These are phyloP conservation scores for Anoplolepis gracilipes DNA, from an alignment of 1,140 invertebrate genomes.

Conservation along the genomic window DNA sequence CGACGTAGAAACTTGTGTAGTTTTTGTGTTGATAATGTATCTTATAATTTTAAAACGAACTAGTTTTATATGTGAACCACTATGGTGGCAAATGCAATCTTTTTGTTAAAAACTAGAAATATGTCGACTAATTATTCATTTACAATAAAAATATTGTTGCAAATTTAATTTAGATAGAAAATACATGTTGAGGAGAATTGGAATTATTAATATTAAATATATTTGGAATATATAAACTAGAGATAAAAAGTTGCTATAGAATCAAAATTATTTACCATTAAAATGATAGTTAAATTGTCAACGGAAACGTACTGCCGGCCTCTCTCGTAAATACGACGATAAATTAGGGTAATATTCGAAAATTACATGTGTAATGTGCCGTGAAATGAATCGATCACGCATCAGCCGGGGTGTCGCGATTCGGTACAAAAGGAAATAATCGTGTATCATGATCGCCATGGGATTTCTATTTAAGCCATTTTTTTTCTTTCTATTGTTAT, in stretches of 20 bases:
- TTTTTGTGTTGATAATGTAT: neutral
- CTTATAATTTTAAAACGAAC: neutral
- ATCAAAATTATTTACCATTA: neutral
- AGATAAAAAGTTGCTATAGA: neutral
- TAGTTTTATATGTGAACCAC: neutral
- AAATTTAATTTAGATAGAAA: constrained; percentile 9
- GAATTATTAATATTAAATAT: neutral
- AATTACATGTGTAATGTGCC: constrained; percentile 71
- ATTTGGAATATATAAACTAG: neutral
- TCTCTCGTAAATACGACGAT: constrained; percentile 57
- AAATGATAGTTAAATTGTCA: neutral
- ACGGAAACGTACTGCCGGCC: neutral
- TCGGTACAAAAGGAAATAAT: constrained; percentile 42
- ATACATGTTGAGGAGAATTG: no score
- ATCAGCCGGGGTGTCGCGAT: constrained; percentile 17
- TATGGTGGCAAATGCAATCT: neutral
- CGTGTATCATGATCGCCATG: constrained; percentile 57
- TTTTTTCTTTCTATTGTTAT: neutral
- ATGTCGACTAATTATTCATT: constrained; percentile 16
- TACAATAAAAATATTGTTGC: neutral
- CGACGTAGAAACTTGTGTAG: neutral
- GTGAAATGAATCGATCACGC: constrained; percentile 70
- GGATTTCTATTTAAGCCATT: constrained; percentile 55
- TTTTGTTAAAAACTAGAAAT: neutral
- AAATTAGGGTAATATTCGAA: constrained; percentile 68